Base-by-base conservation (phyloP, 2,797 vertebrate genomes). In the Pseudochirops corinnae region DNA sequence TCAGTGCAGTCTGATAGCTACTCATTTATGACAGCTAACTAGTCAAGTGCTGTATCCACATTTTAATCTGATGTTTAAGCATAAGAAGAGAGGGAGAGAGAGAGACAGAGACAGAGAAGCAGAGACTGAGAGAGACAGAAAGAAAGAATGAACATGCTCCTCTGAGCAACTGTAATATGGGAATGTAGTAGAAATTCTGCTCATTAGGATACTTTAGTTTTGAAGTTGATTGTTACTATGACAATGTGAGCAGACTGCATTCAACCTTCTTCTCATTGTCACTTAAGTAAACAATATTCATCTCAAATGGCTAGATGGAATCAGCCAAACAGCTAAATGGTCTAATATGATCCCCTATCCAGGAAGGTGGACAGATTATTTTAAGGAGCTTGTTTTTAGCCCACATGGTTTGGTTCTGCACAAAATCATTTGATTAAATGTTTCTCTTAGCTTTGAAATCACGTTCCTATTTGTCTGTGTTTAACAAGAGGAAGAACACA, bases 141-240 rank as follows among this genome's bases (percentile, higher is more conserved):
- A 6, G 74, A 87, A 46, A 1, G 14, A 53, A 55, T 87, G 90
- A n/a, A 5, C 0, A 5, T 55, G n/a, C 74, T 90, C 91, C 91
- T 91, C 92, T 33, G 4, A 95, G 87, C 58, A 95, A 28, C 67
- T 67, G 52, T 82, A 67, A 18, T 92, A 90, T 91, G 90, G 74
- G 93, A 95, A 93, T 60, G 50, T 56, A 33, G 90, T 95, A 93
- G 94, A 92, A 94, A 94, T 94, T 90, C 46, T 96, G 57, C 94
- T 98, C 92, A 5, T 94, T 96, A 96, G 31, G 4, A 2, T 92
- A 93, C 92, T 96, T 90, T 74, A 50, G 56, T 90, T 98, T 97
- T 93, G 92, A 97, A 67, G 96, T 93, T 95, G 82, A 52, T 93
- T 82, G 92, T 55, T 96, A 91, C 93, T 96, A 1, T 95, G 94